Conservation (phyloP, 2,888 invertebrate genomes). For the Pardosa pseudoannulata region DNA sequence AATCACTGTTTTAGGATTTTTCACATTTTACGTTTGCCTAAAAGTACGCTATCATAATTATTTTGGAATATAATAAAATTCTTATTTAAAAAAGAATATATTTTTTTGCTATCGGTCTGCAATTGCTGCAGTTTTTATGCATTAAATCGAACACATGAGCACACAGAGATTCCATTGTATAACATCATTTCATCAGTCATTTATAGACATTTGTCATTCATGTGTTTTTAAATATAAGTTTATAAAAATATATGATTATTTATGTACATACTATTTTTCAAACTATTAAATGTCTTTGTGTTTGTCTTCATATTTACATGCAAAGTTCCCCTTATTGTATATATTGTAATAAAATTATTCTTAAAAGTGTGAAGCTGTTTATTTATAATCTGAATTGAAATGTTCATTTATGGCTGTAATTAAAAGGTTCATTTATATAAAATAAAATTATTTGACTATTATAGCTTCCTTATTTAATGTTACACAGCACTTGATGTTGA, state of each 20-base stretch:
- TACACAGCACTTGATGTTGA: too few relatives aligned
- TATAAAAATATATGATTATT: neutral
- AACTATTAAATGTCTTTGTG: neutral
- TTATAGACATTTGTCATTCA: conserved; percentile 12
- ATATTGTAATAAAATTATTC: neutral
- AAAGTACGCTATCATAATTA: too few relatives aligned
- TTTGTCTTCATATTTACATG: neutral
- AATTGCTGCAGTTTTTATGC: too few relatives aligned
- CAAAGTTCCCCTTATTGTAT: neutral
- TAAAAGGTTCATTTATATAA: neutral
- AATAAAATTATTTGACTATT: neutral
- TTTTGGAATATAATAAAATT: too few relatives aligned
- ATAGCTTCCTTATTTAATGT: too few relatives aligned
- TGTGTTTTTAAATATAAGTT: conserved; percentile 8
- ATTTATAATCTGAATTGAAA: neutral
- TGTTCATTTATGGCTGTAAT: neutral
- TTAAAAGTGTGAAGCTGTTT: neutral
- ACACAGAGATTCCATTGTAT: too few relatives aligned
- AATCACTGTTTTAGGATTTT: too few relatives aligned
- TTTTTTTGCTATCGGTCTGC: too few relatives aligned
- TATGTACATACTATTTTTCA: neutral
- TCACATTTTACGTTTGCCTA: too few relatives aligned
- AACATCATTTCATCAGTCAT: neutral
- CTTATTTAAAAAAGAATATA: too few relatives aligned
- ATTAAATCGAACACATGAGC: too few relatives aligned